Evolutionary conservation across 2,113 vertebrate genomes (phyloP).

Genomic region (Shinisaurus crocodilurus): DNA sequence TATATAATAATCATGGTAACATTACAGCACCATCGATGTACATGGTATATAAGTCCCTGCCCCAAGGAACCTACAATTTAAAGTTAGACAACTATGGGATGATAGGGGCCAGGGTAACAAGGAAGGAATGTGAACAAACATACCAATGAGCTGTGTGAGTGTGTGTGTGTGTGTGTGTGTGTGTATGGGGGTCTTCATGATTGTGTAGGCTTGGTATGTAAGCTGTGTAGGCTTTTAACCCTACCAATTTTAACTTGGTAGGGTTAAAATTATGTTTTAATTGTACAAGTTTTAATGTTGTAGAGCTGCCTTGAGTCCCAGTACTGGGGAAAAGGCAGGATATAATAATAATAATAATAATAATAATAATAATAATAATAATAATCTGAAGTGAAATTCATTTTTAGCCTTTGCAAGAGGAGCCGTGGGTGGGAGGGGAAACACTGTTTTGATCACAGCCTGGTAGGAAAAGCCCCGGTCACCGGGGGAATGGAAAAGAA

Average conservation of each 20-base stretch:
- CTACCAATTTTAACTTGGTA: no score
- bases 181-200: not conserved
- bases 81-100: not conserved
- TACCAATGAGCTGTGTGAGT: not conserved
- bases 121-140: not conserved
- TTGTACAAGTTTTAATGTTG: no score
- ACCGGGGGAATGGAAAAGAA: conserved; percentile 46
- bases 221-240: no score
- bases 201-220: no score
- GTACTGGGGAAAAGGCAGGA: no score
- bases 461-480: conserved; percentile 49
- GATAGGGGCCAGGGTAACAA: not conserved
- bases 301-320: no score
- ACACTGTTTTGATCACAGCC: conserved; percentile 68
- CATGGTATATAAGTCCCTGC: not conserved
- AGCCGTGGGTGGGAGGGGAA: conserved; percentile 22
- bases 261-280: no score
- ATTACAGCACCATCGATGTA: not conserved
- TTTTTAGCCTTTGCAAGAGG: conserved; percentile 56
- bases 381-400: conserved; percentile 46
- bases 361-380: no score
- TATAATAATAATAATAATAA: no score
- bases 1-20: not conserved
- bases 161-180: no score
- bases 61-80: not conserved